A percentile compares a stretch with the other conserved stretches of the same genome.
Evolutionary conservation across 2,797 vertebrate genomes (phyloP).

Genomic region (Microhierax caerulescens): DNA sequence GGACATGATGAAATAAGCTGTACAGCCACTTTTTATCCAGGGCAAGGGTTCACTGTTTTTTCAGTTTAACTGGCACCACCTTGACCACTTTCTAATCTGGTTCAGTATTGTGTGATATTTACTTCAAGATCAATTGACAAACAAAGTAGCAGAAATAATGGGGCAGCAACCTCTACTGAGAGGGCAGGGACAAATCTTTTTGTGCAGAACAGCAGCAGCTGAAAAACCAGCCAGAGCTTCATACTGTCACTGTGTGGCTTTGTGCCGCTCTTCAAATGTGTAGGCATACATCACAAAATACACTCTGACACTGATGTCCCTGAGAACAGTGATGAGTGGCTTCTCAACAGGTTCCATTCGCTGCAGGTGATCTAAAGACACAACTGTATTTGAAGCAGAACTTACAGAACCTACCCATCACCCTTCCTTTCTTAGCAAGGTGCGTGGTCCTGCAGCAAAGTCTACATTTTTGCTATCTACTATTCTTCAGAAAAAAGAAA

Average conservation of each 20-base stretch:
- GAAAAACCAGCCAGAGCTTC: neutral
- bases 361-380: neutral
- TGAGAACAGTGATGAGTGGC: rapidly evolving
- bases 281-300: neutral
- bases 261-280: neutral
- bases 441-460: neutral
- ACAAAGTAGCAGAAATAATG: neutral
- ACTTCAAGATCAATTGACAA: neutral
- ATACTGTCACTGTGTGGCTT: neutral
- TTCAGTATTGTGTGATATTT: neutral
- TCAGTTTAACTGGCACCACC: neutral
- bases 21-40: neutral
- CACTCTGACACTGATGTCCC: too few species aligned
- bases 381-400: neutral
- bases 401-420: neutral
- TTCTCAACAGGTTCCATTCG: neutral
- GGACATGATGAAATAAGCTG: neutral
- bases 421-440: neutral
- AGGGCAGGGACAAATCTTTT: neutral
- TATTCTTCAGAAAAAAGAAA: neutral
- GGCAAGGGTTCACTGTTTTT: neutral
- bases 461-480: neutral
- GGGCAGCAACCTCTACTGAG: neutral
- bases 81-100: neutral
- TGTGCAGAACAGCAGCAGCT: neutral